Evolutionary conservation across 2,113 vertebrate genomes (phyloP).

Genomic region (Onychostruthus taczanowskii): DNA sequence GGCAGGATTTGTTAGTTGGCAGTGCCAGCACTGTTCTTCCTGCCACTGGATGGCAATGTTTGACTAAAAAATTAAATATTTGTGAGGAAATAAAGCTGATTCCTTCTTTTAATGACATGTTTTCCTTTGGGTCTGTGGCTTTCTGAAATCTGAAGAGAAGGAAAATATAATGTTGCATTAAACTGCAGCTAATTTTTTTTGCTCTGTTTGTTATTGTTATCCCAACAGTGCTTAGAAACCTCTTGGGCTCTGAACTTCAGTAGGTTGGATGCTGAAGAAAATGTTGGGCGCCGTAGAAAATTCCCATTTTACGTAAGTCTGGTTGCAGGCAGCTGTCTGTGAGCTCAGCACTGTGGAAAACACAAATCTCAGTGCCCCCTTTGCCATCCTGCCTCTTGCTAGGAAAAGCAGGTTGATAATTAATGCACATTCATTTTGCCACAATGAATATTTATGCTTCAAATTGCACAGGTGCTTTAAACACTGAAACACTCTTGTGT

Average conservation of each 20-base stretch:
- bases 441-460: not conserved
- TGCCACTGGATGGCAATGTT: constrained; percentile 66
- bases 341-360: not conserved
- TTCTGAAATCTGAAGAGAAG: not conserved
- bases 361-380: not conserved
- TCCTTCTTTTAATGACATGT: not conserved
- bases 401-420: not conserved
- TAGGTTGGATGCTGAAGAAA: not conserved
- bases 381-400: not conserved
- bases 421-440: not conserved
- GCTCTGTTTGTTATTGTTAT: not conserved
- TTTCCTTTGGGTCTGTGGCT: not conserved
- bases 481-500: not conserved
- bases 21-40: not conserved
- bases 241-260: not conserved
- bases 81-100: not conserved
- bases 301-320: fast-evolving
- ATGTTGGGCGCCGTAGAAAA: not conserved
- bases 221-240: not conserved
- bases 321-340: not conserved
- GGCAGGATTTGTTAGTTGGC: not conserved
- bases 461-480: not conserved
- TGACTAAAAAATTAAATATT: not conserved
- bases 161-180: not conserved
- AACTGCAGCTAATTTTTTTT: not conserved